Evolutionary conservation across 2,113 vertebrate species (phyloP), one percentile per base, ranked within the genome.

Genomic region (Trinectes maculatus): DNA sequence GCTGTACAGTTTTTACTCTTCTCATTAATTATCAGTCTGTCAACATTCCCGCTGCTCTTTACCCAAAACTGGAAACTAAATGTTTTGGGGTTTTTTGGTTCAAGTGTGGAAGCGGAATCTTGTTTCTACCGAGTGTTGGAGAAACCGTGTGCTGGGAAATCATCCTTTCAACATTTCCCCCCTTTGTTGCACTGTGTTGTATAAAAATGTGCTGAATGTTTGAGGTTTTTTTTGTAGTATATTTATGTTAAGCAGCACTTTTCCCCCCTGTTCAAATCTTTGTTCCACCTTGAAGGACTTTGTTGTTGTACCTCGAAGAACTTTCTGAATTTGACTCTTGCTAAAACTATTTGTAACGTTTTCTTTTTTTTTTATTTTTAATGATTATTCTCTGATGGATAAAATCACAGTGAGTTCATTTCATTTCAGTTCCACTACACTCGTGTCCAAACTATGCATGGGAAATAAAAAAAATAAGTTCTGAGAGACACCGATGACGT

Each of bases 371-470:
- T n/a, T n/a, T n/a, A n/a, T 86, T 85, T 49, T 85, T 71, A 72
- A 81, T 89, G 80, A 89, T 91, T 91, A 18, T n/a, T 54, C 53
- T 86, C 85, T 87, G 57, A 69, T 52, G 72, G 67, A 88, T 77
- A 85, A 91, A 89, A 84, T 77, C 72, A 8, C 29, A 31, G 29
- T 31, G 29, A 31, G 8, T 82, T 49, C 4, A 47, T 80, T 85
- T 84, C 52, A 67, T 55, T 86, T 77, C 83, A 79, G 88, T 87
- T 91, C 78, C 92, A 93, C 91, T 93, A 92, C 90, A 92, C 90
- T 91, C 85, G 86, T 92, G 91, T 93, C 89, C 91, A 92, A 94
- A 92, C 93, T 94, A 94, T 94, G 93, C 93, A 94, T 94, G 92
- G 89, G 85, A 92, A 94, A 92, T 91, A 87, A 94, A 91, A 91